These are phyloP conservation scores for Trachurus trachurus DNA, from an alignment of 2,797 vertebrate species.

Conservation along the genomic window DNA sequence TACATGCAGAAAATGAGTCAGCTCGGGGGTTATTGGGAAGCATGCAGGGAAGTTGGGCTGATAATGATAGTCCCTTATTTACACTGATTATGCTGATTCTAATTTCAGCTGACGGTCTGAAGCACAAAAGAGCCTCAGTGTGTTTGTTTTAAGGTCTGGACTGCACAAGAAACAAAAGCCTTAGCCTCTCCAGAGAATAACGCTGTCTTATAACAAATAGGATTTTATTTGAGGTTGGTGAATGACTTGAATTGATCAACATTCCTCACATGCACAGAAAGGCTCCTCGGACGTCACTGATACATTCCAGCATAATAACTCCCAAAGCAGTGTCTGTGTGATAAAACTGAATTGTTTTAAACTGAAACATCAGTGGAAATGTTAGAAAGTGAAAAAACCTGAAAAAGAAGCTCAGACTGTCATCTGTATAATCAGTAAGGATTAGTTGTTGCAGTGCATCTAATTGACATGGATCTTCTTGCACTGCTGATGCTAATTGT, in stretches of 20 bases:
- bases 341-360: conserved; percentile 8
- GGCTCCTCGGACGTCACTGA: conserved; percentile 31
- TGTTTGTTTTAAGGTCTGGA: conserved; percentile 56
- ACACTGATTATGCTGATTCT: conserved; percentile 32
- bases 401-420: background rate
- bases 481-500: background rate
- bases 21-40: conserved; percentile 14
- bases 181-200: conserved; percentile 47
- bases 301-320: conserved; percentile 49
- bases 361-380: background rate
- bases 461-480: background rate
- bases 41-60: conserved; percentile 18
- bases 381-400: background rate
- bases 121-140: conserved; percentile 58
- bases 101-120: conserved; percentile 48
- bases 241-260: conserved; percentile 41
- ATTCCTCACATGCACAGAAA: conserved; percentile 49
- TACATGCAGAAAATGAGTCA: conserved; percentile 56
- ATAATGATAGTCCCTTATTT: conserved; percentile 55
- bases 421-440: too few species aligned
- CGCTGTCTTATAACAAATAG: conserved; percentile 16
- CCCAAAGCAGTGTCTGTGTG: conserved; percentile 15
- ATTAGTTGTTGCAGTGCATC: background rate
- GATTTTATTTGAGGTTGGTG: conserved; percentile 45
- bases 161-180: conserved; percentile 43